Conservation (phyloP, 1,140 invertebrate genomes). For the Drosophila erecta region DNA sequence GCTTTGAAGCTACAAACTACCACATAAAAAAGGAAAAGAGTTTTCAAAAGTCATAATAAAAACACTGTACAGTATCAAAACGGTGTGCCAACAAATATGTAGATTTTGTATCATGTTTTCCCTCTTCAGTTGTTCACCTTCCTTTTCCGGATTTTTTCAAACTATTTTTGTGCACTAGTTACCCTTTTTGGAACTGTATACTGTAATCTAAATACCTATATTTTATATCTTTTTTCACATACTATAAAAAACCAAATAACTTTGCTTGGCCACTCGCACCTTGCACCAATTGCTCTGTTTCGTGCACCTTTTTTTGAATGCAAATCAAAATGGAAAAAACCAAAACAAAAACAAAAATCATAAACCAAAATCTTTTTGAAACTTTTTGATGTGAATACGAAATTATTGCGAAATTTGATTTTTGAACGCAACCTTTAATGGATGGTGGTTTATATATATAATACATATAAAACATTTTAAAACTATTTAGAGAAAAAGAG, state of each 20-base stretch:
- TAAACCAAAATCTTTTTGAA: constrained; percentile 70
- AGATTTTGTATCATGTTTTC: constrained; percentile 67
- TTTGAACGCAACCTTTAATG: constrained; percentile 83
- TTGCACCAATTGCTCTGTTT: constrained; percentile 82
- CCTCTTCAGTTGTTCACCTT: constrained; percentile 22
- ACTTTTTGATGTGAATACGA: constrained; percentile 81
- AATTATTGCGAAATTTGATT: constrained; percentile 83
- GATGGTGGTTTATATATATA: constrained; percentile 77
- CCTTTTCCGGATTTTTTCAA: constrained; percentile 24
- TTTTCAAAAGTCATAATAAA: constrained; percentile 7
- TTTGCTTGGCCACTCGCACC: constrained; percentile 83
- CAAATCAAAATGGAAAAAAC: constrained; percentile 76
- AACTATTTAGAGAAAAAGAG: constrained; percentile 84
- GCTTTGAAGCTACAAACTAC: constrained; percentile 53
- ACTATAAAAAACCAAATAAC: constrained; percentile 63
- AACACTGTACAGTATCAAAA: constrained; percentile 68
- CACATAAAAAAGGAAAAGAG: constrained; percentile 31
- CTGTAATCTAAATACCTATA: constrained; percentile 79
- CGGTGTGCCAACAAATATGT: constrained; percentile 83
- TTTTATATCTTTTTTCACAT: constrained; percentile 82
- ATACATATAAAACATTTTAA: constrained; percentile 67
- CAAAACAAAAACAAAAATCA: constrained; percentile 54
- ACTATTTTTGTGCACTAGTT: constrained; percentile 57
- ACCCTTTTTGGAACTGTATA: constrained; percentile 69
- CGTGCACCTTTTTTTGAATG: constrained; percentile 82